phyloP scores from a whole-genome alignment of 92 coral and sea anemone species.

The Zoanthus gigantus region DNA sequence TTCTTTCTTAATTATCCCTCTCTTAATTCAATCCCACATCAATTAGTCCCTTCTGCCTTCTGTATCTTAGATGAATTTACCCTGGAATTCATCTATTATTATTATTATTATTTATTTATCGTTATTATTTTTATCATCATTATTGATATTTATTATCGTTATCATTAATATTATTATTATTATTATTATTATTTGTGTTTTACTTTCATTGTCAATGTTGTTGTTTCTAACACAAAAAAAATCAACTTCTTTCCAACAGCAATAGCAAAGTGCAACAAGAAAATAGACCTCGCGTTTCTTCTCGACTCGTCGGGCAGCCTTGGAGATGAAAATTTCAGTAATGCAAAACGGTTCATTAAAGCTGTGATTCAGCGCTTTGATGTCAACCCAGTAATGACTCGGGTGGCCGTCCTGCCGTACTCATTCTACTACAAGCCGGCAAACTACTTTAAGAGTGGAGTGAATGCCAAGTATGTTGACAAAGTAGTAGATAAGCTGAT shows the following conservation, averaged over 20 bases:
- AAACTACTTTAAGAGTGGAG: conserved; percentile 40
- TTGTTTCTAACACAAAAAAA: neutral
- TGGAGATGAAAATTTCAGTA: conserved; percentile 30
- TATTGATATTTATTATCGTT: too few relatives aligned
- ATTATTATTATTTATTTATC: too few relatives aligned
- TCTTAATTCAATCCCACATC: too few relatives aligned
- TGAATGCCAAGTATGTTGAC: conserved; percentile 8
- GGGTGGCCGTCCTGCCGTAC: conserved; percentile 34
- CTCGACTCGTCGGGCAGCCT: conserved; percentile 38
- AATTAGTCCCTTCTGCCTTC: too few relatives aligned
- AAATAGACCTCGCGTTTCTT: conserved; percentile 37
- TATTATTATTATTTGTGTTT: too few relatives aligned
- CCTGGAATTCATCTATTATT: too few relatives aligned
- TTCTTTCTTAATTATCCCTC: neutral
- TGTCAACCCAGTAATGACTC: conserved; percentile 29
- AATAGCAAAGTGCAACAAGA: conserved; percentile 32
- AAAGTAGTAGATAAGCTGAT: neutral
- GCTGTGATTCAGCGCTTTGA: neutral
- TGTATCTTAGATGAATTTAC: too few relatives aligned
- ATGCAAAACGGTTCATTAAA: conserved; percentile 26
- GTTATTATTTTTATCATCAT: neutral
- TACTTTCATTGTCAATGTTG: too few relatives aligned
- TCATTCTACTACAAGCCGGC: conserved; percentile 28
- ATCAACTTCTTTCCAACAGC: neutral
- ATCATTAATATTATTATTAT: too few relatives aligned